Percentiles rank a stretch among this genome's conserved stretches.
Conservation (phyloP, 1,140 invertebrate species). For the Aricia agestis region DNA sequence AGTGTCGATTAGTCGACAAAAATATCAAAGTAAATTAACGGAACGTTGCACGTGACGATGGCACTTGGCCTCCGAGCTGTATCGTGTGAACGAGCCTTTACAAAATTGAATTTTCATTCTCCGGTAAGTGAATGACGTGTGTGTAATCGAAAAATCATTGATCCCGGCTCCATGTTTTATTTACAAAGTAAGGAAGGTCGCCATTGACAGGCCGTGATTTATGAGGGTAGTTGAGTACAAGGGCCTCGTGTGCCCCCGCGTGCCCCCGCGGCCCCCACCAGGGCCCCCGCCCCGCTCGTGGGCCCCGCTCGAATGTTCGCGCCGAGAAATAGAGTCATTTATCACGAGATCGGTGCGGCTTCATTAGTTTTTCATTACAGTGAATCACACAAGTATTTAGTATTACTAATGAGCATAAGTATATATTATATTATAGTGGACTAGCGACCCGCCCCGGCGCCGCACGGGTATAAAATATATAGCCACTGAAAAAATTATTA, state of each 20-base stretch:
- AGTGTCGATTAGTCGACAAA: neutral
- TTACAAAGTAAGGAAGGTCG: conserved; percentile 16
- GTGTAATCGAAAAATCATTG: conserved; percentile 13
- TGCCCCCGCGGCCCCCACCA: too few species aligned
- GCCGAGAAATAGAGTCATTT: neutral
- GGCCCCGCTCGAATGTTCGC: neutral
- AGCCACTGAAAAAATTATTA: too few species aligned
- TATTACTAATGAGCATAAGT: too few species aligned
- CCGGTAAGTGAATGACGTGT: neutral
- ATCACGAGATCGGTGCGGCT: neutral
- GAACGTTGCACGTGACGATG: neutral
- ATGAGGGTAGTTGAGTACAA: conserved; percentile 6
- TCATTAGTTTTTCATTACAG: conserved; percentile 6
- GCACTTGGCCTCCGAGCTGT: neutral
- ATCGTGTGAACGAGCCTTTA: neutral
- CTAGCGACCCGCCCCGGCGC: too few species aligned
- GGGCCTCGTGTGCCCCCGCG: neutral
- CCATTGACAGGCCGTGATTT: conserved; percentile 9
- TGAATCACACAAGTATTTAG: too few species aligned
- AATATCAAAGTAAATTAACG: neutral
- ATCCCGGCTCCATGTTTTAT: conserved; percentile 12
- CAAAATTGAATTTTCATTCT: neutral
- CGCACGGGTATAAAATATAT: too few species aligned
- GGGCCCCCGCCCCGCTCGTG: too few species aligned
- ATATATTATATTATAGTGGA: too few species aligned